Evolutionary conservation across 2,888 invertebrate genomes (phyloP), one percentile per base, ranked within the genome.

Genomic region (Aporophyla lueneburgensis): DNA sequence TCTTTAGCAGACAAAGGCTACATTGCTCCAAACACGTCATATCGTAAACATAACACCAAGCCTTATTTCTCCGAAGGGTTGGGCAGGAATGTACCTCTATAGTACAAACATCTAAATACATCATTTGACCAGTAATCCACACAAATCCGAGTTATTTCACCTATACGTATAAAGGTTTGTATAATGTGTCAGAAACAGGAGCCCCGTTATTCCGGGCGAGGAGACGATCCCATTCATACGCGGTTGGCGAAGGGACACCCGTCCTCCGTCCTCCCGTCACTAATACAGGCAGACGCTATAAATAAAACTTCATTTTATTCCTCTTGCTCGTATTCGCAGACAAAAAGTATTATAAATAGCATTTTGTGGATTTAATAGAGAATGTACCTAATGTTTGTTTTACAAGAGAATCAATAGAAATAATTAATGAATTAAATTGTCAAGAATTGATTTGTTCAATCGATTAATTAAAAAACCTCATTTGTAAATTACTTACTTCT

Each of bases 191-290:
- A 59, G 62, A 63, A 58, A 62, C 71, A 67, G 58, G 58, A 75
- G 71, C 78, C 76, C 86, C 89, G 88, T 89, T 89, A 89, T 86
- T 89, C 81, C 80, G 70, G 84, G 86, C 85, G 80, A 71, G 76
- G 72, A 76, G 77, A 78, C 76, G 71, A 68, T 66, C 56, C 82
- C 86, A 85, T 85, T 85, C 88, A 86, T 85, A 83, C 83, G 53
- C 66, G 51, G 77, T 70, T 67, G 21, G 76, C 78, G 66, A 78
- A 82, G 76, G 83, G 79, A 82, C 78, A 58, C 70, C 65, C 80
- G 43, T 56, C 33, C 76, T 53, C 74, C 76, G 83, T 74, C 77
- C 65, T 51, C 33, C 76, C 76, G 86, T 83, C 87, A 78, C 78
- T 71, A 78, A 81, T 63, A 49, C 79, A 80, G 74, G 69, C 87